Evolutionary conservation across 2,888 invertebrate genomes (phyloP).

Genomic region (Yponomeuta malinellus): DNA sequence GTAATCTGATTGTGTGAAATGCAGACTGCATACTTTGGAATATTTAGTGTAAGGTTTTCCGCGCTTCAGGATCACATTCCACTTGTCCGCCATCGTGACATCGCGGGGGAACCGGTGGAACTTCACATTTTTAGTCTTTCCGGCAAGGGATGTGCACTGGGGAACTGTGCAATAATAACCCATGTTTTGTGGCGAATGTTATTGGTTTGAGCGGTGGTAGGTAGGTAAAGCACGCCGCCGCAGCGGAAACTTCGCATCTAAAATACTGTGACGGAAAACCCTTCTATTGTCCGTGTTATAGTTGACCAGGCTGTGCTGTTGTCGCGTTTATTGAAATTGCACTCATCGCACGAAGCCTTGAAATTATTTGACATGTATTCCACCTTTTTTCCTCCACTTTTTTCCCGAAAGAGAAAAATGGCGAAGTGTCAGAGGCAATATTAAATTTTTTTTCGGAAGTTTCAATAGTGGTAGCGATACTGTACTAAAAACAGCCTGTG

Average conservation of each 20-base stretch:
- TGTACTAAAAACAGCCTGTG: not conserved
- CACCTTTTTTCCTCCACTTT: slow-evolving; percentile 57
- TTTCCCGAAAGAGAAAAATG: slow-evolving; percentile 34
- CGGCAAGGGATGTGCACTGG: slow-evolving; percentile 71
- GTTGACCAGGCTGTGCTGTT: slow-evolving; percentile 49
- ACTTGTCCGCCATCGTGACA: slow-evolving; percentile 54
- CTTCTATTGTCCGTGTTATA: slow-evolving; percentile 25
- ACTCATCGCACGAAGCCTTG: slow-evolving; percentile 62
- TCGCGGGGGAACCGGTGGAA: slow-evolving; percentile 70
- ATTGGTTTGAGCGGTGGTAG: slow-evolving; percentile 3
- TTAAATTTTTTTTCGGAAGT: not conserved
- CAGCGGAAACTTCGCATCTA: slow-evolving; percentile 8
- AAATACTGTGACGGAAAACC: not conserved
- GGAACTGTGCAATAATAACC: slow-evolving; percentile 74
- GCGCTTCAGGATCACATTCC: slow-evolving; percentile 63
- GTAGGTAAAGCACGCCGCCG: slow-evolving; percentile 4
- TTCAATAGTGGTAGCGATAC: not conserved
- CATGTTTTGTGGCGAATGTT: slow-evolving; percentile 37
- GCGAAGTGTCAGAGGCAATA: slow-evolving; percentile 20
- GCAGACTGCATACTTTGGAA: slow-evolving; percentile 70
- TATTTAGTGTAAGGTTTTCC: slow-evolving; percentile 71
- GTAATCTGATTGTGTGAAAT: slow-evolving; percentile 65
- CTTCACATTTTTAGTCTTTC: slow-evolving; percentile 72
- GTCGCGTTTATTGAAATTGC: slow-evolving; percentile 68
- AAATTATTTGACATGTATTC: slow-evolving; percentile 70